These are phyloP conservation scores for Plodia interpunctella DNA, from an alignment of 1,140 invertebrate genomes.

Conservation along the genomic window DNA sequence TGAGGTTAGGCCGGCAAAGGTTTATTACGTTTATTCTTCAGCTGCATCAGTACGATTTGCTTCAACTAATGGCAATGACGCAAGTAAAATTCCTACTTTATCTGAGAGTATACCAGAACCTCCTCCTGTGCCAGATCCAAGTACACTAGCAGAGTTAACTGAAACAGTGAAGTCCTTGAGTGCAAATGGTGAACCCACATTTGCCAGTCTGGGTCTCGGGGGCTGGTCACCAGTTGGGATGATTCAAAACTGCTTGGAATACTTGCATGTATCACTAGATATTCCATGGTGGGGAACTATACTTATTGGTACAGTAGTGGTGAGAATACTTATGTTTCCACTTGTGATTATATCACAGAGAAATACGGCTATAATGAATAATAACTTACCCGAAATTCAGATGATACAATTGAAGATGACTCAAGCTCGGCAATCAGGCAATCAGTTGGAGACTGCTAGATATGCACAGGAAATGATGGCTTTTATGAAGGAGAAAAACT, in stretches of 20 bases:
- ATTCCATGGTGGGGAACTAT: slow-evolving; percentile 96
- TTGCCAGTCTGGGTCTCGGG: slow-evolving; percentile 88
- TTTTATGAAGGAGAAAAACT: slow-evolving; percentile 88
- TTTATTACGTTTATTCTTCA: slow-evolving; percentile 63
- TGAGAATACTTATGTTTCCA: slow-evolving; percentile 88
- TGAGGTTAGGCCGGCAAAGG: slow-evolving; percentile 65
- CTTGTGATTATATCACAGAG: slow-evolving; percentile 87
- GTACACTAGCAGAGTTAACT: slow-evolving; percentile 42
- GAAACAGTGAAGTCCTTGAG: slow-evolving; percentile 68
- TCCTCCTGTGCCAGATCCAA: slow-evolving; percentile 64
- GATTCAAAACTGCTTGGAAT: slow-evolving; percentile 88
- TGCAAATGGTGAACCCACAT: slow-evolving; percentile 84
- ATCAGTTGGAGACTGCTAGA: slow-evolving; percentile 86
- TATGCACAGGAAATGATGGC: slow-evolving; percentile 85
- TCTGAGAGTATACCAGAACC: slow-evolving; percentile 77
- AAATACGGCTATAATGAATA: slow-evolving; percentile 87
- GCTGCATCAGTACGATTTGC: slow-evolving; percentile 51
- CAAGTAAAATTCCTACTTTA: slow-evolving; percentile 48
- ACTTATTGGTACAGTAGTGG: slow-evolving; percentile 84
- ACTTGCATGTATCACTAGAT: slow-evolving; percentile 84
- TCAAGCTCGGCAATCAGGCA: slow-evolving; percentile 87
- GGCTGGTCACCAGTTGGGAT: slow-evolving; percentile 87
- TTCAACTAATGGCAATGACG: slow-evolving; percentile 43
- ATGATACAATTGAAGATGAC: slow-evolving; percentile 88
- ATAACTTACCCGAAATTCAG: slow-evolving; percentile 89